phyloP scores from a whole-genome alignment of 1,140 invertebrate species.

The Danaus melanippus region DNA sequence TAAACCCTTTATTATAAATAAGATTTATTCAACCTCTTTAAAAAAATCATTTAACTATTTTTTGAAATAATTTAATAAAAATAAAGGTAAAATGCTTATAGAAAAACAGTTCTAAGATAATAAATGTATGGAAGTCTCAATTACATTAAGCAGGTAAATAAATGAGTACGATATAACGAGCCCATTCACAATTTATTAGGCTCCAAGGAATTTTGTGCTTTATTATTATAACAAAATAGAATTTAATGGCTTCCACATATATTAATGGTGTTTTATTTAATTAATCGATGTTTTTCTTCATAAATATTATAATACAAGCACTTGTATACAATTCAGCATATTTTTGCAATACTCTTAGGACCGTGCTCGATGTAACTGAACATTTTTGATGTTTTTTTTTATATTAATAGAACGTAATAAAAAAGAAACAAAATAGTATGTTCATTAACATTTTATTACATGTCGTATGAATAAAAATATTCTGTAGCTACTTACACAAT shows the following conservation, averaged over 20 bases:
- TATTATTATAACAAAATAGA: slow-evolving; percentile 15
- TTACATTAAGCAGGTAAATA: slow-evolving; percentile 18
- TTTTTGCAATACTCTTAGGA: too few species aligned
- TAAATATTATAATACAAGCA: too few species aligned
- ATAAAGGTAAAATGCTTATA: too few species aligned
- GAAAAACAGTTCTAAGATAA: too few species aligned
- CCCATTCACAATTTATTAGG: slow-evolving; percentile 12
- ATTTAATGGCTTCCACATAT: neutral
- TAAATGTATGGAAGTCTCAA: slow-evolving; percentile 5
- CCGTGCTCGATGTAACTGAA: neutral
- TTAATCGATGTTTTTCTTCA: neutral
- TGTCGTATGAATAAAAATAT: too few species aligned
- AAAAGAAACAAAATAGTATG: slow-evolving; percentile 5
- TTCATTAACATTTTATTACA: too few species aligned
- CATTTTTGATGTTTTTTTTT: slow-evolving; percentile 3
- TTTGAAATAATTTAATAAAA: too few species aligned
- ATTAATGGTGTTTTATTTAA: neutral
- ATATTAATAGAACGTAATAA: neutral
- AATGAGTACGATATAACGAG: slow-evolving; percentile 11
- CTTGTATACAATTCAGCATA: too few species aligned
- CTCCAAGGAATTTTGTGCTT: slow-evolving; percentile 14
- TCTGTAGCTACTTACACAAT: neutral
- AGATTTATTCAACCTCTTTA: too few species aligned
- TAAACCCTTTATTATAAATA: too few species aligned
- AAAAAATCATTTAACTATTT: too few species aligned